These are phyloP conservation scores for Drosophila takahashii DNA, from an alignment of 1,140 invertebrate genomes.

Conservation along the genomic window DNA sequence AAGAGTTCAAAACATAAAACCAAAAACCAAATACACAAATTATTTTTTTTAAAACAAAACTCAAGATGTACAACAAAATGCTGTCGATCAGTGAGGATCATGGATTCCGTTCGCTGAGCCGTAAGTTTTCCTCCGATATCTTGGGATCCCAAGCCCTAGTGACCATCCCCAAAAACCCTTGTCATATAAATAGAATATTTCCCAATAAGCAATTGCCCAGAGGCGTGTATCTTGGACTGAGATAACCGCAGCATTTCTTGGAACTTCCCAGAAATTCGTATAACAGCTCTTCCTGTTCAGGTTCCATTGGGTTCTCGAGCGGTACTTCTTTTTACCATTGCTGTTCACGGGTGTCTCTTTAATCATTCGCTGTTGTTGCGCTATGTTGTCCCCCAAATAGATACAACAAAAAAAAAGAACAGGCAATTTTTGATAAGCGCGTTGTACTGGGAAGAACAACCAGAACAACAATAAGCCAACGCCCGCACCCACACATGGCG, in stretches of 20 bases:
- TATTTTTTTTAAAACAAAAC: constrained; percentile 35
- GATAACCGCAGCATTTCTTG: constrained; percentile 61
- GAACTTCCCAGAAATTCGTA: constrained; percentile 44
- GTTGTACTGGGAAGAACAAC: constrained; percentile 35
- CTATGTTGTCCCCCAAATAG: constrained; percentile 33
- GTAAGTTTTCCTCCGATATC: constrained; percentile 65
- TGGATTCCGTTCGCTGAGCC: constrained; percentile 84
- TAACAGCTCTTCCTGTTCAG: constrained; percentile 19
- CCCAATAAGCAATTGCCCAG: constrained; percentile 34
- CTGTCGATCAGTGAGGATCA: constrained; percentile 84
- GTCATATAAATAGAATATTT: not conserved
- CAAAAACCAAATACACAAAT: constrained; percentile 7
- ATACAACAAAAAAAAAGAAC: constrained; percentile 28
- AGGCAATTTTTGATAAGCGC: constrained; percentile 65
- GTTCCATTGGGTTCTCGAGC: not conserved
- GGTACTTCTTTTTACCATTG: constrained; percentile 10
- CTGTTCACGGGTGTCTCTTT: constrained; percentile 37
- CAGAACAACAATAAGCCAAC: constrained; percentile 58
- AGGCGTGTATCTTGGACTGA: constrained; percentile 18
- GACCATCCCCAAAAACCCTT: not conserved
- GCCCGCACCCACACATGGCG: constrained; percentile 69
- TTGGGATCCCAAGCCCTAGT: not conserved
- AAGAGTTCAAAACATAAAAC: constrained; percentile 20
- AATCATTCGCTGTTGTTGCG: constrained; percentile 62
- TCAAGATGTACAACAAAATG: constrained; percentile 81